Percentiles rank a stretch among this genome's conserved stretches.
phyloP scores from a whole-genome alignment of 2,888 invertebrate genomes.

The Gandaritis pyraliata region DNA sequence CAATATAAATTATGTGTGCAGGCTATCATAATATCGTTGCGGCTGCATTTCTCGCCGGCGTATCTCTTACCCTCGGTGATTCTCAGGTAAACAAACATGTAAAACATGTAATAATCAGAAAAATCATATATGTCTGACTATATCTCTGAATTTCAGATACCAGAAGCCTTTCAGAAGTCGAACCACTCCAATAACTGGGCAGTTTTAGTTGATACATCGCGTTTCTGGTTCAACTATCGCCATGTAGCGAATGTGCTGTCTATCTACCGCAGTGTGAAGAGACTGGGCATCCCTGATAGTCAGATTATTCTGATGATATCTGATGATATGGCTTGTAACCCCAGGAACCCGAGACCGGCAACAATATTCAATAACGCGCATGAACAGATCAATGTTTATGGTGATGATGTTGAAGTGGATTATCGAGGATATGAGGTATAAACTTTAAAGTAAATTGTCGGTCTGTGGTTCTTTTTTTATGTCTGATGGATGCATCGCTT shows the following conservation, averaged over 20 bases:
- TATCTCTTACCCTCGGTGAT: conserved; percentile 10
- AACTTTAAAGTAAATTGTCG: neutral
- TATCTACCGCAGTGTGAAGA: conserved; percentile 98
- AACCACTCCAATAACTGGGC: conserved; percentile 99
- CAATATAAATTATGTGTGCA: conserved; percentile 12
- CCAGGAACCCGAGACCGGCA: conserved; percentile 98
- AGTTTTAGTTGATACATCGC: conserved; percentile 98
- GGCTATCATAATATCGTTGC: conserved; percentile 8
- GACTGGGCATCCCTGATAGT: conserved; percentile 99
- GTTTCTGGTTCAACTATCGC: conserved; percentile 99
- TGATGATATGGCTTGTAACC: conserved; percentile 99
- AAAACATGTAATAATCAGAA: neutral
- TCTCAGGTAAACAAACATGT: conserved; percentile 20
- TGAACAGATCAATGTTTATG: conserved; percentile 99
- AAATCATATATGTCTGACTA: neutral
- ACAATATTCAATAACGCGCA: conserved; percentile 99
- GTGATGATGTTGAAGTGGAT: conserved; percentile 99
- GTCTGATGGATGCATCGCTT: too few species aligned
- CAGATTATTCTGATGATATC: conserved; percentile 99
- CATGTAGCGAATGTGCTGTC: conserved; percentile 99
- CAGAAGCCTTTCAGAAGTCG: conserved; percentile 84
- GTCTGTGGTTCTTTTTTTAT: too few species aligned
- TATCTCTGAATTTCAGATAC: conserved; percentile 62
- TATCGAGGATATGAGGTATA: conserved; percentile 97
- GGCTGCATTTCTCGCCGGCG: conserved; percentile 11